Evolutionary conservation across 1,140 invertebrate species (phyloP).

Genomic region (Drosophila orena): DNA sequence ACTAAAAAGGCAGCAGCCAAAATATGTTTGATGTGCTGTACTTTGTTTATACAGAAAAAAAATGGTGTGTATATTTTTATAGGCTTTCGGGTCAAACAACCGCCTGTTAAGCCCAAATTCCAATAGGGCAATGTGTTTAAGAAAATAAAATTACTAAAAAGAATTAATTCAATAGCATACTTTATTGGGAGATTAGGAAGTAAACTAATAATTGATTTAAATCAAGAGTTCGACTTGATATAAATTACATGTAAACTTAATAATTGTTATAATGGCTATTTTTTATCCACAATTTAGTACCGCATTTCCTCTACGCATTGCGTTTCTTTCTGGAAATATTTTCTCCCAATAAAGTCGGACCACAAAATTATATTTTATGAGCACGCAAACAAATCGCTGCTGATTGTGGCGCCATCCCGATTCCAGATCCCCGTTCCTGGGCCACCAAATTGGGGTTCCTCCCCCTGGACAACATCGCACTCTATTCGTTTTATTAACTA

Average conservation of each 20-base stretch:
- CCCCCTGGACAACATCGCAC: slow-evolving; percentile 2
- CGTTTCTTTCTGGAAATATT: not conserved
- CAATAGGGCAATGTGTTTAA: slow-evolving; percentile 1
- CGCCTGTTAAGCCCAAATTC: not conserved
- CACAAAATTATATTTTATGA: slow-evolving; percentile 26
- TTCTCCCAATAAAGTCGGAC: not conserved
- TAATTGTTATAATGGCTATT: too few relatives aligned
- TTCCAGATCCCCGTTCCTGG: not conserved
- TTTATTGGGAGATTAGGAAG: too few relatives aligned
- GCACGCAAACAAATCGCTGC: slow-evolving; percentile 60
- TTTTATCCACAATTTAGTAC: not conserved
- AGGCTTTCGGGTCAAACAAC: not conserved
- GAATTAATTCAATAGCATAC: too few relatives aligned
- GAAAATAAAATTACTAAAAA: not conserved
- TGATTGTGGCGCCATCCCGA: not conserved
- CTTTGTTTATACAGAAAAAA: not conserved
- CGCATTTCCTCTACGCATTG: not conserved
- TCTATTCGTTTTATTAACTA: slow-evolving; percentile 74
- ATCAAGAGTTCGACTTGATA: too few relatives aligned
- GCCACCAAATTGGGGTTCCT: not conserved
- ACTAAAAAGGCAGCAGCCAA: slow-evolving; percentile 16
- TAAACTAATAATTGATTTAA: too few relatives aligned
- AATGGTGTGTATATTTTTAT: not conserved
- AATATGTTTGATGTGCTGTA: slow-evolving; percentile 7
- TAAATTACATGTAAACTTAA: not conserved